Evolutionary conservation across 2,888 invertebrate genomes (phyloP).

Genomic region (Orthosia gracilis): DNA sequence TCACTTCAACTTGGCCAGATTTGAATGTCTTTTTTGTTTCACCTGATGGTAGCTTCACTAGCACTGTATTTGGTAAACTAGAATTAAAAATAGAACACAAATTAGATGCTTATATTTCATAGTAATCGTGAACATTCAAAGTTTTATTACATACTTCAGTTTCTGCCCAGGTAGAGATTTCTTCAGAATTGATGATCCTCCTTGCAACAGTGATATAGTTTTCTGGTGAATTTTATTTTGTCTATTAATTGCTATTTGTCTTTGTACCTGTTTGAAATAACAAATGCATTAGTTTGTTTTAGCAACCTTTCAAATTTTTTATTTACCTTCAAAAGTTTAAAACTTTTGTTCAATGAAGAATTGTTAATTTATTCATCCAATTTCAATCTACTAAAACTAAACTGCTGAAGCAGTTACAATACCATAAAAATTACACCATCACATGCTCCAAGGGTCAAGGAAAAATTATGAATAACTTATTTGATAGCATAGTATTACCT

Average conservation of each 20-base stretch:
- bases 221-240: slow-evolving; percentile 93
- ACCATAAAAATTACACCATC: too few species aligned
- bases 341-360: too few species aligned
- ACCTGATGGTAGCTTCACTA: slow-evolving; percentile 87
- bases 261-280: slow-evolving; percentile 90
- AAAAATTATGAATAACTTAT: too few species aligned
- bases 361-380: too few species aligned
- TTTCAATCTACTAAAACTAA: too few species aligned
- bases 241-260: slow-evolving; percentile 94
- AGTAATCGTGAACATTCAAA: neutral
- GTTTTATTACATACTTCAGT: slow-evolving; percentile 81
- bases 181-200: slow-evolving; percentile 91
- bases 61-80: slow-evolving; percentile 88
- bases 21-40: slow-evolving; percentile 85
- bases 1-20: slow-evolving; percentile 85
- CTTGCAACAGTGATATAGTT: slow-evolving; percentile 94
- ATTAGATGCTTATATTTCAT: slow-evolving; percentile 5
- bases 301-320: neutral
- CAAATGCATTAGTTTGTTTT: neutral
- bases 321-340: too few species aligned
- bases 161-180: slow-evolving; percentile 85
- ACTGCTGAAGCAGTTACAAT: too few species aligned
- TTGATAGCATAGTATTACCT: slow-evolving; percentile 79
- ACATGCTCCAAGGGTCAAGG: too few species aligned
- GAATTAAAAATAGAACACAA: slow-evolving; percentile 42